Percentiles rank a stretch among this genome's conserved stretches.
These are phyloP conservation scores for Sphenodon punctatus DNA, from an alignment of 2,797 vertebrate genomes.

Conservation along the genomic window DNA sequence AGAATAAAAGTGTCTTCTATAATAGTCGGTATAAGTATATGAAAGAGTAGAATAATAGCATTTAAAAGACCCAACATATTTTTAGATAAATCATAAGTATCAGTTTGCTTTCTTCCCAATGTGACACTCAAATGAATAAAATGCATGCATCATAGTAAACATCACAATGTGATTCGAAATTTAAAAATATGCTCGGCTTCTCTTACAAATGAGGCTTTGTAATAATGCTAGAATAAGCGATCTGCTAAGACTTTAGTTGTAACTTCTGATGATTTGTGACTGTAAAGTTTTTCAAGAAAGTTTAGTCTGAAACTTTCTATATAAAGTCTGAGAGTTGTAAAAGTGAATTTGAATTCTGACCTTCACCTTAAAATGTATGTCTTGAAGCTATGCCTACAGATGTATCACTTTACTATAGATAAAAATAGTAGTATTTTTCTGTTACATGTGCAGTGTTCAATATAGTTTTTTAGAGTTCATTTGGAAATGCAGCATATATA, in stretches of 20 bases:
- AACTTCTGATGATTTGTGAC: not conserved
- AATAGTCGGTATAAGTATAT: not conserved
- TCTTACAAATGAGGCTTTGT: not conserved
- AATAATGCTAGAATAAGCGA: not conserved
- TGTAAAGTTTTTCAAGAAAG: constrained; percentile 31
- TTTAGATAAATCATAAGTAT: constrained; percentile 10
- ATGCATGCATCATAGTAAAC: not conserved
- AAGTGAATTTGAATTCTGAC: constrained; percentile 18
- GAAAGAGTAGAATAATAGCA: not conserved
- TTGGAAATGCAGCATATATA: not conserved
- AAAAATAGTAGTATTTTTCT: not conserved
- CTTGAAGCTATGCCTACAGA: not conserved
- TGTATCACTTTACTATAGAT: not conserved
- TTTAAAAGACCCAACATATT: not conserved
- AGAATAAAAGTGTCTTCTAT: not conserved
- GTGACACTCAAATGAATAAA: not conserved
- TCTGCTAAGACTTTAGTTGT: not conserved
- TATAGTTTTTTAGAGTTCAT: not conserved
- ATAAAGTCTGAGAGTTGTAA: constrained; percentile 38
- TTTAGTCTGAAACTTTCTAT: constrained; percentile 13
- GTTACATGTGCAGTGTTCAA: not conserved
- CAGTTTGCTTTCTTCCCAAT: not conserved
- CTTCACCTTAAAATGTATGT: not conserved
- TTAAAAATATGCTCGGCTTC: not conserved
- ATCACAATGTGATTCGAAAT: not conserved